phyloP scores from a whole-genome alignment of 1,140 invertebrate species.

The Onthophagus taurus region DNA sequence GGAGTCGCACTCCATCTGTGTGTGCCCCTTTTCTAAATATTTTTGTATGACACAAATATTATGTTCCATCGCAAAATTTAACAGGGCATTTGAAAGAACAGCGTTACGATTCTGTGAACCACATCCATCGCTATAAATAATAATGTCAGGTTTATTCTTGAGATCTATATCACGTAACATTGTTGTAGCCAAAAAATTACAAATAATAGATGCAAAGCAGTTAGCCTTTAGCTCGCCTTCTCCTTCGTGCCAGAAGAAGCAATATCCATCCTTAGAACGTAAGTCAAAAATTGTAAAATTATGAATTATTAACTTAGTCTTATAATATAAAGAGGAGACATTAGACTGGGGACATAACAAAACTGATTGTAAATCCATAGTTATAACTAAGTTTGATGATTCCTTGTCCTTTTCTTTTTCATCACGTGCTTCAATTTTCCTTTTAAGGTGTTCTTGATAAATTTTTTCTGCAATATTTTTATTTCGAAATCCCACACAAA shows the following conservation, averaged over 20 bases:
- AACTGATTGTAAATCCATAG: conserved; percentile 10
- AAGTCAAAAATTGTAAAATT: too few relatives aligned
- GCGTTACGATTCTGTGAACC: conserved; percentile 14
- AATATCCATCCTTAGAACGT: background rate
- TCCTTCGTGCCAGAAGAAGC: conserved; percentile 9
- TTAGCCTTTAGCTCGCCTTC: conserved; percentile 10
- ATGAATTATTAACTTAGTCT: conserved; percentile 12
- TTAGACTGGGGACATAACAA: conserved; percentile 2
- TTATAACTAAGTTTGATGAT: background rate
- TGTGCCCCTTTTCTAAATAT: too few relatives aligned
- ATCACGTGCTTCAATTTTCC: background rate
- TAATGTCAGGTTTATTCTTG: background rate
- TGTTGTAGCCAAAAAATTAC: background rate
- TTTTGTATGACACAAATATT: conserved; percentile 31
- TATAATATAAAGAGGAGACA: conserved; percentile 12
- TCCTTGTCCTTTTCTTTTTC: background rate
- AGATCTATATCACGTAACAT: too few relatives aligned
- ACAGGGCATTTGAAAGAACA: conserved; percentile 3
- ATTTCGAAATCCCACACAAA: background rate
- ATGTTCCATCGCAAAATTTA: conserved; percentile 8
- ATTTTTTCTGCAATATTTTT: background rate
- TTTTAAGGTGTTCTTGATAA: background rate
- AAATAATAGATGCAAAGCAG: conserved; percentile 1
- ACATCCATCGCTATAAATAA: conserved; percentile 14
- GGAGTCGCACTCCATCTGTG: too few relatives aligned